A percentile compares a stretch with the other conserved stretches of the same genome.
phyloP scores from a whole-genome alignment of 2,888 invertebrate genomes.

The Lepetodrilus schrolli region DNA sequence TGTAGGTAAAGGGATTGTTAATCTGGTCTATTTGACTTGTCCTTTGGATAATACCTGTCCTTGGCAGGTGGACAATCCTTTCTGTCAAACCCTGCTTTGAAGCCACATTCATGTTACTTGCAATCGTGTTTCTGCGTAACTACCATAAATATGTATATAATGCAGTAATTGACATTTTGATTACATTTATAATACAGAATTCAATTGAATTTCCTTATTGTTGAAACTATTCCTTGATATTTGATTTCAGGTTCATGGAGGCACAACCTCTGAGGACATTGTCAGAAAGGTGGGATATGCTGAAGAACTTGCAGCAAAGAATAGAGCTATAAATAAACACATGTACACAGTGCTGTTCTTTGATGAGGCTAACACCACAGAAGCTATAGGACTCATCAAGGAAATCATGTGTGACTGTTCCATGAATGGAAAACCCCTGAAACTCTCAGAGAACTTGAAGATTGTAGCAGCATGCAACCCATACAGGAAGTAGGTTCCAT shows the following conservation, averaged over 20 bases:
- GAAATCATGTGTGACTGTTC: conserved; percentile 72
- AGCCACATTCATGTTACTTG: too few species aligned
- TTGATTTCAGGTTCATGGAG: conserved; percentile 69
- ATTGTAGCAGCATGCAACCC: conserved; percentile 74
- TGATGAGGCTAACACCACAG: conserved; percentile 74
- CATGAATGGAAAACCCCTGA: conserved; percentile 60
- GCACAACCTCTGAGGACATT: conserved; percentile 66
- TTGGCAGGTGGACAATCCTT: too few species aligned
- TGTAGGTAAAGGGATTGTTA: too few species aligned
- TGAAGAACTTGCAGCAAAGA: conserved; percentile 51
- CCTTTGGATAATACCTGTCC: too few species aligned
- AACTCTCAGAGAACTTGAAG: conserved; percentile 56
- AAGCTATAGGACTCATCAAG: conserved; percentile 71
- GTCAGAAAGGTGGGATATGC: conserved; percentile 62
- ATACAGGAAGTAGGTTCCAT: conserved; percentile 66
- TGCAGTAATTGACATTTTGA: too few species aligned
- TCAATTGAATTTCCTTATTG: too few species aligned
- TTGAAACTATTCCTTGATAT: too few species aligned
- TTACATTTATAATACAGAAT: too few species aligned
- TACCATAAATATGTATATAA: too few species aligned
- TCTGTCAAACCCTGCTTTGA: too few species aligned
- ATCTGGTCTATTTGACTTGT: too few species aligned
- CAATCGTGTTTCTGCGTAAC: too few species aligned
- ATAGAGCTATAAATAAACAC: conserved; percentile 40
- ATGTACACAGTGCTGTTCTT: conserved; percentile 70